A percentile compares a stretch with the other conserved stretches of the same genome.
These are phyloP conservation scores for Anthonomus grandis DNA, from an alignment of 1,140 invertebrate species.

Conservation along the genomic window DNA sequence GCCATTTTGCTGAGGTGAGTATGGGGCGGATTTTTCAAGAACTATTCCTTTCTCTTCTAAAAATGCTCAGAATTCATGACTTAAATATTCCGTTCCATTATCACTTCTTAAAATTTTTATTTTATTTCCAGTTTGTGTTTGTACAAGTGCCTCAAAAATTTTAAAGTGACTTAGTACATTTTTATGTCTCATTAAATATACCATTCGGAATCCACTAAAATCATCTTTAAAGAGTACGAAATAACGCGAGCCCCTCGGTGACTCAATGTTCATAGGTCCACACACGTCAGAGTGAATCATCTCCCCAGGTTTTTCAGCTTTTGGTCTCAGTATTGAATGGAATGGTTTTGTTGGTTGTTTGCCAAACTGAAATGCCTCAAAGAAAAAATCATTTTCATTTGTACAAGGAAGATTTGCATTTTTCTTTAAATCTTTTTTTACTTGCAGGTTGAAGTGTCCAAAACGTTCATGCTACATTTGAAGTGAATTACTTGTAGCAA, in stretches of 20 bases:
- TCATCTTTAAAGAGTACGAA: conserved; percentile 52
- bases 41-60: conserved; percentile 31
- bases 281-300: conserved; percentile 46
- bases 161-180: conserved; percentile 35
- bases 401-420: no score
- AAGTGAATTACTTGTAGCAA: no score
- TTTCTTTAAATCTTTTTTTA: no score
- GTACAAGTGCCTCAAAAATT: neutral
- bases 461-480: no score
- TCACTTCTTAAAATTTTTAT: conserved; percentile 29
- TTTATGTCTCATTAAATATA: conserved; percentile 50
- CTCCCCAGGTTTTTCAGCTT: conserved; percentile 32
- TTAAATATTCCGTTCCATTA: conserved; percentile 36
- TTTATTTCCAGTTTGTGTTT: conserved; percentile 25
- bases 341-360: conserved; percentile 32
- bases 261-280: conserved; percentile 46
- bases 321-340: conserved; percentile 19
- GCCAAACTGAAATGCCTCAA: conserved; percentile 45
- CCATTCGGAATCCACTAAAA: conserved; percentile 41
- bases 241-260: conserved; percentile 46
- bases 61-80: conserved; percentile 25
- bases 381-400: conserved; percentile 28
- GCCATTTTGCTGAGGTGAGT: conserved; percentile 49
- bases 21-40: conserved; percentile 33
- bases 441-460: no score